A percentile compares a stretch with the other conserved stretches of the same genome.
phyloP scores from a whole-genome alignment of 2,797 vertebrate genomes.

The Eurystomus glaucurus region DNA sequence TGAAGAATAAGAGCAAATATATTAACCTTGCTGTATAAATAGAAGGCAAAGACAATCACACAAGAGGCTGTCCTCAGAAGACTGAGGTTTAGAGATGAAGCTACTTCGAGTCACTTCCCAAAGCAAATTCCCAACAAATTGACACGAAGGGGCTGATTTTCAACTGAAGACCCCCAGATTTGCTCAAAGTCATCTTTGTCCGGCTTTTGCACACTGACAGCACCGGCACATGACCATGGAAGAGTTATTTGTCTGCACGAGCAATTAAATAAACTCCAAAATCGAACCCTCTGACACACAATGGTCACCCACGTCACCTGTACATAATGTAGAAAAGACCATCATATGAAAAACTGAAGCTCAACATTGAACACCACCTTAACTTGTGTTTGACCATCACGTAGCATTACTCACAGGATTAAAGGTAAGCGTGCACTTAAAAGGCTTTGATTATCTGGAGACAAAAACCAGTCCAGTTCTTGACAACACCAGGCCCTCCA shows the following conservation, averaged over 20 bases:
- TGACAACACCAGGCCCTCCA: neutral
- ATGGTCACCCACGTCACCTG: neutral
- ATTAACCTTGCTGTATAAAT: neutral
- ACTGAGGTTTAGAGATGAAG: conserved; percentile 1
- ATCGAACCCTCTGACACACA: neutral
- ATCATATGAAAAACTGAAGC: neutral
- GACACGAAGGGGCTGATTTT: neutral
- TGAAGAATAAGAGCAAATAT: neutral
- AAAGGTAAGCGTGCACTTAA: neutral
- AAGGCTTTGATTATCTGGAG: neutral
- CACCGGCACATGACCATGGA: accelerated
- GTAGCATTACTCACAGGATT: neutral
- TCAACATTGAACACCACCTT: neutral
- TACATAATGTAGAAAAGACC: neutral
- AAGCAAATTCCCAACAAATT: neutral
- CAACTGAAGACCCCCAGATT: neutral
- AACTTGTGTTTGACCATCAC: neutral
- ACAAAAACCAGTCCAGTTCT: neutral
- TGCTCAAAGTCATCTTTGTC: neutral
- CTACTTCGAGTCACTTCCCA: neutral
- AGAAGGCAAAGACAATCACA: neutral
- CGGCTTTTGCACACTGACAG: neutral
- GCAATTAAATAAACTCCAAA: neutral
- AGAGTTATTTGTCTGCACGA: neutral
- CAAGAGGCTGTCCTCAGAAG: neutral